phyloP scores from a whole-genome alignment of 2,888 invertebrate genomes.

The Dastarcus helophoroides region DNA sequence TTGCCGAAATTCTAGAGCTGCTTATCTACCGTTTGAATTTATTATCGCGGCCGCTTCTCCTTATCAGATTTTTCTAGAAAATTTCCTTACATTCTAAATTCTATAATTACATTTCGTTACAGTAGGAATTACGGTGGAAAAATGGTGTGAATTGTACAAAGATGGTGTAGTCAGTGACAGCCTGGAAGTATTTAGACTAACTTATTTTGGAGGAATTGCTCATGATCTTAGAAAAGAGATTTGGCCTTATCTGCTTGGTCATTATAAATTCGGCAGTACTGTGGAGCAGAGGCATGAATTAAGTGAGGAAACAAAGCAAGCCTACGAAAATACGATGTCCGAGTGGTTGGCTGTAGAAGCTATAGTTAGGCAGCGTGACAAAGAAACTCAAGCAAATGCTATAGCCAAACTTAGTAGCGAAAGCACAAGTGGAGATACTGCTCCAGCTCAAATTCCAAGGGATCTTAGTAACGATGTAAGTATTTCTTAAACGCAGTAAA shows the following conservation, averaged over 20 bases:
- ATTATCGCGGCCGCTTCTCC: no score
- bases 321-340: constrained; percentile 83
- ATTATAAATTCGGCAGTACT: constrained; percentile 70
- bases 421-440: constrained; percentile 44
- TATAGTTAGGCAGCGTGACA: constrained; percentile 72
- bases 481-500: background rate
- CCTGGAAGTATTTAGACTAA: constrained; percentile 67
- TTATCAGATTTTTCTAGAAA: no score
- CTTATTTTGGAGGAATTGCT: constrained; percentile 80
- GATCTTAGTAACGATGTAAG: constrained; percentile 43
- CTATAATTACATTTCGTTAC: no score
- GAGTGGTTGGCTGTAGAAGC: constrained; percentile 94
- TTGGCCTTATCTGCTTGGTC: constrained; percentile 83
- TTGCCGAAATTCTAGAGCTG: no score
- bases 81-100: no score
- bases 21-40: background rate
- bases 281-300: constrained; percentile 52
- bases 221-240: constrained; percentile 67
- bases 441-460: constrained; percentile 34
- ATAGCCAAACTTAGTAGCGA: constrained; percentile 75
- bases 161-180: constrained; percentile 52
- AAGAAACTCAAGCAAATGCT: constrained; percentile 73
- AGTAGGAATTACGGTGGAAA: constrained; percentile 56
- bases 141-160: constrained; percentile 58
- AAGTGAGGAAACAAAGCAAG: constrained; percentile 54